Evolutionary conservation across 2,113 vertebrate species (phyloP).

Genomic region (Nansenia antarctica): DNA sequence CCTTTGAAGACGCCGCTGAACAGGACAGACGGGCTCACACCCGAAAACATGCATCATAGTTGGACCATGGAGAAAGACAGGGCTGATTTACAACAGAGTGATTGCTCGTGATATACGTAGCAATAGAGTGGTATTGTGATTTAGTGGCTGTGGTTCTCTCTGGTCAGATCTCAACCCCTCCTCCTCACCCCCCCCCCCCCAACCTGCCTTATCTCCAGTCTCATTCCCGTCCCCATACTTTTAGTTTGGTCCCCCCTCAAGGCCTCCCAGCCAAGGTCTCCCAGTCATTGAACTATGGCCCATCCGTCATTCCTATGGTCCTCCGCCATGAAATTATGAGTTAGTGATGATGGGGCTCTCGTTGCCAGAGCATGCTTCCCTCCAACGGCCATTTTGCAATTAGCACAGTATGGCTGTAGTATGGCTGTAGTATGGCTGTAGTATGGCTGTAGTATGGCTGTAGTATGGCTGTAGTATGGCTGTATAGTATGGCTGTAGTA

Average conservation of each 20-base stretch:
- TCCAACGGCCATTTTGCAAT: not conserved
- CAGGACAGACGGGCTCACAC: not conserved
- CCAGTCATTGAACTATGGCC: not conserved
- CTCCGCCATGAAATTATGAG: constrained; percentile 11
- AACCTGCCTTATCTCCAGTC: not conserved
- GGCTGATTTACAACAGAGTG: constrained; percentile 12
- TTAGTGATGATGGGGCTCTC: not conserved
- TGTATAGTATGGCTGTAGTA: too few relatives aligned
- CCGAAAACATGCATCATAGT: not conserved
- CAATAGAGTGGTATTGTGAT: constrained; percentile 13
- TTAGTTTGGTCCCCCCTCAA: not conserved
- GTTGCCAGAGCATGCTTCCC: not conserved
- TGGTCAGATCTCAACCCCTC: not conserved
- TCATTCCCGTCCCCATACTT: not conserved
- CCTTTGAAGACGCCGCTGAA: constrained; percentile 10
- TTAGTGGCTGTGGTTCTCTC: constrained; percentile 9
- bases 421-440: too few relatives aligned
- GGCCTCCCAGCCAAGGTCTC: not conserved
- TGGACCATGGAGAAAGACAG: not conserved
- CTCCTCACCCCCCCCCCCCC: not conserved
- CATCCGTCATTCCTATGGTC: constrained; percentile 7
- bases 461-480: too few relatives aligned
- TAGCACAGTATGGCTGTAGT: not conserved
- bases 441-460: too few relatives aligned
- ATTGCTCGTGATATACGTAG: too few relatives aligned